A percentile compares a stretch with the other conserved stretches of the same genome.
Conservation (phyloP, 2,888 invertebrate species). For the Allygus modestus region DNA sequence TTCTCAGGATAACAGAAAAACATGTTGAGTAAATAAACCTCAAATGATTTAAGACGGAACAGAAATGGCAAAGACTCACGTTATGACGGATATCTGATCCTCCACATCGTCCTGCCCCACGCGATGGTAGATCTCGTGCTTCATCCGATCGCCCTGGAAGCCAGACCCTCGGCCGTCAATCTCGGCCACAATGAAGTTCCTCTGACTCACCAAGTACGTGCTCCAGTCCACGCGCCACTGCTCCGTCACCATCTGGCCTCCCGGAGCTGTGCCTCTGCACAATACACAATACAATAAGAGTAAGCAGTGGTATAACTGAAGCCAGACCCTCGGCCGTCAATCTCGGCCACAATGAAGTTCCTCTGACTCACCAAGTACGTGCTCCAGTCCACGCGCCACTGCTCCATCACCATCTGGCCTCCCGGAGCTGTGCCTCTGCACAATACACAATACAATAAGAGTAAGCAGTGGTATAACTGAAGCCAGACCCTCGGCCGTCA, state of each 20-base stretch:
- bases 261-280: constrained; percentile 86
- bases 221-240: constrained; percentile 89
- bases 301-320: constrained; percentile 73
- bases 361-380: constrained; percentile 90
- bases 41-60: too few relatives aligned
- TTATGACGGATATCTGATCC: constrained; percentile 76
- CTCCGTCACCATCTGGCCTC: constrained; percentile 90
- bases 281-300: too few relatives aligned
- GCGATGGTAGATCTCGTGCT: constrained; percentile 74
- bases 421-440: constrained; percentile 88
- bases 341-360: constrained; percentile 91
- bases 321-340: constrained; percentile 93
- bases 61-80: constrained; percentile 53
- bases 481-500: constrained; percentile 93
- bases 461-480: constrained; percentile 71
- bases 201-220: constrained; percentile 88
- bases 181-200: constrained; percentile 91
- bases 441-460: too few relatives aligned
- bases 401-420: constrained; percentile 89
- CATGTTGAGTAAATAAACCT: too few relatives aligned
- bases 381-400: constrained; percentile 89
- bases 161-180: constrained; percentile 94
- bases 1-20: too few relatives aligned
- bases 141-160: constrained; percentile 87
- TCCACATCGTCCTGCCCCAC: constrained; percentile 81